A percentile compares a stretch with the other conserved stretches of the same genome.
Conservation (phyloP, 2,888 invertebrate species). For the Isoperla grammatica region DNA sequence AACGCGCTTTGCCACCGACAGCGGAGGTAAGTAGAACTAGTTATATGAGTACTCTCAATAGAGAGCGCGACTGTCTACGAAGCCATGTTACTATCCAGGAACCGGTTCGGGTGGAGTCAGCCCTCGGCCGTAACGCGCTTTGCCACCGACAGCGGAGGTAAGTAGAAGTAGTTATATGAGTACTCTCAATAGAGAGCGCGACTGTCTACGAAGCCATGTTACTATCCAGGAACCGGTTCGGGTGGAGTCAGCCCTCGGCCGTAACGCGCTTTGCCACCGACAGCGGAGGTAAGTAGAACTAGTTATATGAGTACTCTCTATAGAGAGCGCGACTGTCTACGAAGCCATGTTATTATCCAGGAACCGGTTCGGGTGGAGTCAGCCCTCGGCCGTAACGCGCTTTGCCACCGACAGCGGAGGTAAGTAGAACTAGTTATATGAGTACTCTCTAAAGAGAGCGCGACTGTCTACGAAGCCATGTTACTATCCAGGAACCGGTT, state of each 20-base stretch:
- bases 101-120: conserved; percentile 81
- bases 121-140: conserved; percentile 69
- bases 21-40: conserved; percentile 61
- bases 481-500: conserved; percentile 75
- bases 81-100: conserved; percentile 70
- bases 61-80: conserved; percentile 70
- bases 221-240: conserved; percentile 74
- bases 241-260: conserved; percentile 77
- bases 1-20: conserved; percentile 69
- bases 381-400: conserved; percentile 64
- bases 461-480: conserved; percentile 69
- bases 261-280: conserved; percentile 70
- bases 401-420: conserved; percentile 73
- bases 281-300: conserved; percentile 61
- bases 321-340: conserved; percentile 67
- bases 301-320: no score
- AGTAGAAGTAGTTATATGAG: no score
- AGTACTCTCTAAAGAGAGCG: no score
- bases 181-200: conserved; percentile 64
- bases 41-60: no score
- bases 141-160: conserved; percentile 70
- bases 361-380: conserved; percentile 82
- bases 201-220: conserved; percentile 73
- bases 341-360: conserved; percentile 73
- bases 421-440: no score